Evolutionary conservation across 2,797 vertebrate species (phyloP), one percentile per base, ranked within the genome.

Genomic region (Cyclopterus lumpus): DNA sequence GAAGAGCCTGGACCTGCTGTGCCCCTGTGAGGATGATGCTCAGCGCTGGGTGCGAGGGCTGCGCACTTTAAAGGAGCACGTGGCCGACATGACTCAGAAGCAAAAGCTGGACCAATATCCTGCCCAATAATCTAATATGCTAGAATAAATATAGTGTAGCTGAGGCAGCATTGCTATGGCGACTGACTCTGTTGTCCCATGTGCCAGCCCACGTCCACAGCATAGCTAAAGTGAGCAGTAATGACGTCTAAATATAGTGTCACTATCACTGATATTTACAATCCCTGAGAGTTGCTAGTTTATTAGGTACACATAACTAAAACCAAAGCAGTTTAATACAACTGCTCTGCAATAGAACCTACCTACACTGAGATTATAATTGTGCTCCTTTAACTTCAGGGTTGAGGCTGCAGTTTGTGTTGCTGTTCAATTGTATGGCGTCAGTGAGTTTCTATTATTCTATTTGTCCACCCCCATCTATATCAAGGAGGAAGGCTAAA

Each of bases 51-150:
- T 97, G 66, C 94, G 94, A 20, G 98, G 98, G 1, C 95, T 99
- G 54, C 92, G 93, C 70, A 96, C 95, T 8, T 88, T 99, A 54
- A 95, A 96, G 83, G 93, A 92, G 2, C 89, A 94, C 12, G 95
- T 96, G 10, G 90, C 94, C 72, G 95, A 92, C 92, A 99, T 99
- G 98, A 98, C 91, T 86, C 98, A 99, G 89, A 92, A 94, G 1
- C 97, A 99, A 75, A 97, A 97, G 63, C 96, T 99, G 0, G 97
- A 99, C 81, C 97, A 99, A 96, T 99, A 99, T 99, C 98, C 96
- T 98, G 85, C 63, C 36, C 34, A 30, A 40, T 79, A n/a, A 73
- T 77, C 10, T 49, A 68, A 48, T 54, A 65, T n/a, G 75, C 42
- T 38, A 22, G 75, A 80, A 44, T 71, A 88, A 86, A 90, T 81